These are phyloP conservation scores for Podocnemis expansa DNA, from an alignment of 2,113 vertebrate genomes.

Conservation along the genomic window DNA sequence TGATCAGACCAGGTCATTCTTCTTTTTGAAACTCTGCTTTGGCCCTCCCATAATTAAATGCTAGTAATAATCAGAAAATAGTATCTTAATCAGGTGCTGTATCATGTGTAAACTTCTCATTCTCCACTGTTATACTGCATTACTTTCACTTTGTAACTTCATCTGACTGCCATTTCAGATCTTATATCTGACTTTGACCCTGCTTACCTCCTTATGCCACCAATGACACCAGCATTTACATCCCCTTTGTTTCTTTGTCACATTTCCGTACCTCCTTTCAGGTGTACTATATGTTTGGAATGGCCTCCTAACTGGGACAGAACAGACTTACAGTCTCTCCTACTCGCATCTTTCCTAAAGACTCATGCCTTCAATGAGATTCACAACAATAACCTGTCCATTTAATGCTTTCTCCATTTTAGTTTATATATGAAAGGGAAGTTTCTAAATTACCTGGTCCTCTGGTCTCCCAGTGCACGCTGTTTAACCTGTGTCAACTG, in stretches of 20 bases:
- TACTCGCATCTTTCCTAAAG: neutral
- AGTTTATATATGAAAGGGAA: neutral
- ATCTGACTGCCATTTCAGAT: neutral
- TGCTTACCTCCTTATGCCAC: neutral
- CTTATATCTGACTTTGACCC: neutral
- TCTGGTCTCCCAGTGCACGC: neutral
- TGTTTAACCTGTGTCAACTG: neutral
- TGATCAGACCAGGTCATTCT: neutral
- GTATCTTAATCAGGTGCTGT: neutral
- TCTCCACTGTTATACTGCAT: neutral
- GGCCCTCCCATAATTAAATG: neutral
- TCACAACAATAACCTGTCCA: neutral
- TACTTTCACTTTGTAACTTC: neutral
- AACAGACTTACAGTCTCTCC: neutral
- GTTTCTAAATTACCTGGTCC: neutral
- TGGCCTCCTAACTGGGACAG: neutral
- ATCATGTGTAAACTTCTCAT: neutral
- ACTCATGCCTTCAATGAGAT: neutral
- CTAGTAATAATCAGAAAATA: neutral
- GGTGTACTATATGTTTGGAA: neutral
- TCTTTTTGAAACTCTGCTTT: neutral
- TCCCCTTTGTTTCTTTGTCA: neutral
- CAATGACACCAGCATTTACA: fast-evolving
- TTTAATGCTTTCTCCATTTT: neutral
- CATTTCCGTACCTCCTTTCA: neutral